These are phyloP conservation scores for Drosophila buzzatii DNA, from an alignment of 2,888 invertebrate species.

Conservation along the genomic window DNA sequence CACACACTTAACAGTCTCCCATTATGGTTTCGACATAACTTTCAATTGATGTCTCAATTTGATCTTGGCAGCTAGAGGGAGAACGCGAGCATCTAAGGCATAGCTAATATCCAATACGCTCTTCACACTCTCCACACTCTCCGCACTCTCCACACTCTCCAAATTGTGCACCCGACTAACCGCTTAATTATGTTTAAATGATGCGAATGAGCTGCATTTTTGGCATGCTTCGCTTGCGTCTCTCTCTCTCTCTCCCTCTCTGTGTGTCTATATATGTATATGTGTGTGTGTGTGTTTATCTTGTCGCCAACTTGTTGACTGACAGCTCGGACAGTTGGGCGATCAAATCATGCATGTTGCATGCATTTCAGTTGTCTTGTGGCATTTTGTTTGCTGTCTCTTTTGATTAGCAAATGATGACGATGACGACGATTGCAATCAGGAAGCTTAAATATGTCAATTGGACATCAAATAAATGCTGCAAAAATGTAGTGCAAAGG, in stretches of 20 bases:
- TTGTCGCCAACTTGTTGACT: slow-evolving; percentile 62
- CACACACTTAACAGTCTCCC: slow-evolving; percentile 31
- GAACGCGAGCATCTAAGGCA: background rate
- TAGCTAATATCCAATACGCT: background rate
- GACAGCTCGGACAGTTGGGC: slow-evolving; percentile 59
- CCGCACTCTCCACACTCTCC: background rate
- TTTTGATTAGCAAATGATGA: slow-evolving; percentile 68
- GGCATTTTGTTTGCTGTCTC: slow-evolving; percentile 65
- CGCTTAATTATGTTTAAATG: slow-evolving; percentile 72
- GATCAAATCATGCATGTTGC: slow-evolving; percentile 59
- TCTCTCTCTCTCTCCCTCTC: background rate
- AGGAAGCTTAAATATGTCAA: slow-evolving; percentile 55
- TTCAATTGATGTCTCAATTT: slow-evolving; percentile 77
- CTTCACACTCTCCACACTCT: background rate
- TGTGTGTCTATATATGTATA: slow-evolving; percentile 4
- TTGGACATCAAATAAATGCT: slow-evolving; percentile 13
- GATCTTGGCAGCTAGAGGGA: slow-evolving; percentile 18
- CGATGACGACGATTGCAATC: slow-evolving; percentile 42
- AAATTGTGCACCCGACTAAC: slow-evolving; percentile 39
- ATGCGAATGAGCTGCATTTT: slow-evolving; percentile 72
- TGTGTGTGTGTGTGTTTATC: slow-evolving; percentile 51
- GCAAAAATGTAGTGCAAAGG: background rate
- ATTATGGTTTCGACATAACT: slow-evolving; percentile 63
- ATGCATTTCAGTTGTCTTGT: slow-evolving; percentile 54
- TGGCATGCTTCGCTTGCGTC: slow-evolving; percentile 56